phyloP scores from a whole-genome alignment of 2,888 invertebrate genomes.

The Eupithecia subfuscata region DNA sequence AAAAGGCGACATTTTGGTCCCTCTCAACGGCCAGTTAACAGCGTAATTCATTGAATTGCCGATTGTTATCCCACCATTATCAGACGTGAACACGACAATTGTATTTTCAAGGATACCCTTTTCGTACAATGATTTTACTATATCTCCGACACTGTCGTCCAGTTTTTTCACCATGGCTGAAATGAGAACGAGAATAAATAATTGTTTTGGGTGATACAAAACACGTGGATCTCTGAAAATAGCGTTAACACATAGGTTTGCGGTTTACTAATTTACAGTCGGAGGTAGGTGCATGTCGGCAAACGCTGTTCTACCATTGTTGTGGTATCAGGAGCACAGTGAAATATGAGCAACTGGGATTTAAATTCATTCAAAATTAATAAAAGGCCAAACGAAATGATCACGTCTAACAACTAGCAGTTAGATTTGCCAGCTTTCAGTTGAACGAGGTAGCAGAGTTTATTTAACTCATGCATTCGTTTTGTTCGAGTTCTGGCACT shows the following conservation, averaged over 20 bases:
- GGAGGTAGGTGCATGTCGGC: constrained; percentile 20
- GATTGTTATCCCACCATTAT: constrained; percentile 93
- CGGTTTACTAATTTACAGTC: constrained; percentile 42
- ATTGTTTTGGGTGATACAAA: not conserved
- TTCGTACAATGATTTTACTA: constrained; percentile 87
- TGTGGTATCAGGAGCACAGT: constrained; percentile 19
- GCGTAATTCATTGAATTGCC: constrained; percentile 89
- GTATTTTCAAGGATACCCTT: constrained; percentile 90
- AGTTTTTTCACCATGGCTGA: constrained; percentile 92
- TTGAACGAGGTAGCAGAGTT: not conserved
- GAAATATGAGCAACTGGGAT: constrained; percentile 6
- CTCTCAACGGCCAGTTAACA: constrained; percentile 92
- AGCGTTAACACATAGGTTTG: constrained; percentile 34
- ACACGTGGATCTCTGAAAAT: constrained; percentile 23
- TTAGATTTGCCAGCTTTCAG: not conserved
- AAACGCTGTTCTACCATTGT: not conserved
- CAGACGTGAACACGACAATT: constrained; percentile 93
- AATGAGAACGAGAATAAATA: constrained; percentile 48
- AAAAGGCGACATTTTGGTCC: constrained; percentile 89
- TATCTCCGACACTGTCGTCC: constrained; percentile 92
- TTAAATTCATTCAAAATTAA: not conserved
- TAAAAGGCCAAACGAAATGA: not conserved
- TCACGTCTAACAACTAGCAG: not conserved
- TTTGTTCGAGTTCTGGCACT: not conserved
- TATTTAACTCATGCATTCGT: not conserved